phyloP scores from a whole-genome alignment of 2,113 vertebrate genomes.

The Symphodus melops region DNA sequence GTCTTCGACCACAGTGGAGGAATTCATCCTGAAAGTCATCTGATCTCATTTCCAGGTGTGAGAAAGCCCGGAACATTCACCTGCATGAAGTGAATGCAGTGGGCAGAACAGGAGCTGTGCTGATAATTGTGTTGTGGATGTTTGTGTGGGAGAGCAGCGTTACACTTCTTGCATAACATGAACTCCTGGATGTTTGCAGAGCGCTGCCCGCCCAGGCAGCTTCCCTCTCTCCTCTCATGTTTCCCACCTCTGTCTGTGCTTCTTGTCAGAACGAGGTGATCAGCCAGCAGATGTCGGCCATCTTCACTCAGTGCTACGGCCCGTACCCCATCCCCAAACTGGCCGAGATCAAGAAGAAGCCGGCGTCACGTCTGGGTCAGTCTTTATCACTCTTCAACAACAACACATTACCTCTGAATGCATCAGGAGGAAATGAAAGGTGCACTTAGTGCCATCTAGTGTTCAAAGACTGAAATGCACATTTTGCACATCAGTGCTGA shows the following conservation, averaged over 20 bases:
- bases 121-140: slow-evolving; percentile 33
- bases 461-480: too few relatives aligned
- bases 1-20: slow-evolving; percentile 3
- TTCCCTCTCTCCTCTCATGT: slow-evolving; percentile 23
- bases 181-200: slow-evolving; percentile 26
- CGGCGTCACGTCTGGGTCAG: slow-evolving; percentile 94
- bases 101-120: slow-evolving; percentile 1
- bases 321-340: slow-evolving; percentile 98
- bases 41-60: slow-evolving; percentile 23
- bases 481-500: too few relatives aligned
- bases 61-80: not conserved
- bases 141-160: slow-evolving; percentile 35
- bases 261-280: slow-evolving; percentile 94
- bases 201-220: slow-evolving; percentile 1
- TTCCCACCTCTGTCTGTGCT: slow-evolving; percentile 45
- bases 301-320: slow-evolving; percentile 98
- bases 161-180: slow-evolving; percentile 23
- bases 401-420: not conserved
- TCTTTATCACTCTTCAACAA: not conserved
- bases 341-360: slow-evolving; percentile 95
- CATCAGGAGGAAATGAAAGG: not conserved
- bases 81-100: slow-evolving; percentile 12
- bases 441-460: slow-evolving; percentile 68
- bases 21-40: slow-evolving; percentile 27
- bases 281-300: slow-evolving; percentile 95